Evolutionary conservation across 2,113 vertebrate genomes (phyloP).

Genomic region (Siniperca knerii): DNA sequence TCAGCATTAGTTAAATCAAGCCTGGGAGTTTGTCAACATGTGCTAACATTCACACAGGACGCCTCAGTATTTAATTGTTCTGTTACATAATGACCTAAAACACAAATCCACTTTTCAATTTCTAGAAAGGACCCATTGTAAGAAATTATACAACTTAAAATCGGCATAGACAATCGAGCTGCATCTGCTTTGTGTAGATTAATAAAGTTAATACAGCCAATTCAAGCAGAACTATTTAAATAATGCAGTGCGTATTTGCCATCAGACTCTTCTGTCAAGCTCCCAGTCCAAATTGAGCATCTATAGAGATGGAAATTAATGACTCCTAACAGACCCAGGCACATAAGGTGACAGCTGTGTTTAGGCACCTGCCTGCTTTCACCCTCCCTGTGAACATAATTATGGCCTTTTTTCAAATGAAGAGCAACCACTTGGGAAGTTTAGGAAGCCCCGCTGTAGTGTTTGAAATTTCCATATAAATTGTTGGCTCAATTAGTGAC

Average conservation of each 20-base stretch:
- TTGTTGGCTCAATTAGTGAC: constrained; percentile 51
- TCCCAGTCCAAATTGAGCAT: constrained; percentile 46
- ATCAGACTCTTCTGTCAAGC: constrained; percentile 46
- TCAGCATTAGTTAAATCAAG: background rate
- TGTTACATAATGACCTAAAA: constrained; percentile 3
- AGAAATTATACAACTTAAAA: constrained; percentile 22
- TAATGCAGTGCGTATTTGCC: constrained; percentile 53
- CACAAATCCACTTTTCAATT: constrained; percentile 5
- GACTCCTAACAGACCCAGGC: constrained; percentile 55
- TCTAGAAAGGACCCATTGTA: constrained; percentile 6
- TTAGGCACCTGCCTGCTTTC: constrained; percentile 78
- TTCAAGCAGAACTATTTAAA: constrained; percentile 42
- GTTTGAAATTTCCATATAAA: constrained; percentile 77
- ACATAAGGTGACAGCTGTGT: constrained; percentile 78
- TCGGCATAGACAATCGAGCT: constrained; percentile 6
- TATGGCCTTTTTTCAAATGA: constrained; percentile 74
- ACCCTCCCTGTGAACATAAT: constrained; percentile 60
- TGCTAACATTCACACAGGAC: constrained; percentile 3
- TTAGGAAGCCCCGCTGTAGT: constrained; percentile 59
- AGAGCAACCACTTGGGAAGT: constrained; percentile 72
- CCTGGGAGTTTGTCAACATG: background rate
- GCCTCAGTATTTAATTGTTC: background rate
- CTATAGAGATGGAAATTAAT: constrained; percentile 77
- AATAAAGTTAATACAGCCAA: constrained; percentile 52
- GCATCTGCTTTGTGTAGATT: constrained; percentile 50